Conservation (phyloP, 2,113 vertebrate genomes). For the Spizaetus ornatus region DNA sequence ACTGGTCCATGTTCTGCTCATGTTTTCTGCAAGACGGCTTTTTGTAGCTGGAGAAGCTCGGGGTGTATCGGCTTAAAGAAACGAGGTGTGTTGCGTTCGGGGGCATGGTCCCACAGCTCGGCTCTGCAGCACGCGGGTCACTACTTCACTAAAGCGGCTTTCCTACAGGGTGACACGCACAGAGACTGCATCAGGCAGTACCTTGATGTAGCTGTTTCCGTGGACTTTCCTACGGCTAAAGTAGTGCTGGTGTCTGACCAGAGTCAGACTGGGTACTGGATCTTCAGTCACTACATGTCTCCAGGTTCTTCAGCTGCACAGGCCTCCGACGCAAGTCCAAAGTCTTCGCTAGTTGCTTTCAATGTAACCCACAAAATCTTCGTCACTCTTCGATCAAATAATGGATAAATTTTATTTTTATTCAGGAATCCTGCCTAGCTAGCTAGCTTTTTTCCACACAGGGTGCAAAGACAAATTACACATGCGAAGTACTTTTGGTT, state of each 20-base stretch:
- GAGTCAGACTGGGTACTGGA: not conserved
- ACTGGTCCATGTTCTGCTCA: not conserved
- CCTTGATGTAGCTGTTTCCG: accelerated
- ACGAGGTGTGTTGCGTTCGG: not conserved
- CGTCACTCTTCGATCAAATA: not conserved
- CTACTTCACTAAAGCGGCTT: not conserved
- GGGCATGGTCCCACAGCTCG: accelerated
- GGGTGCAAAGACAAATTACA: not conserved
- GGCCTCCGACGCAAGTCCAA: not conserved
- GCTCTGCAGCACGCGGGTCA: not conserved
- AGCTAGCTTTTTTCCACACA: not conserved
- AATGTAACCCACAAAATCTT: not conserved
- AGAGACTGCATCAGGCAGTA: not conserved
- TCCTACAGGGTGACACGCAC: not conserved
- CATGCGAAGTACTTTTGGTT: accelerated
- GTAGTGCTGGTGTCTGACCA: not conserved
- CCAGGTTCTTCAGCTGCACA: not conserved
- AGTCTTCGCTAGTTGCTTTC: not conserved
- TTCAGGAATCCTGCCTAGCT: not conserved
- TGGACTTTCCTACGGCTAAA: not conserved
- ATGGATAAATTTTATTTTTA: not conserved
- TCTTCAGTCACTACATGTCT: not conserved
- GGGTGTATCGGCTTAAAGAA: not conserved
- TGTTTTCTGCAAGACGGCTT: not conserved
- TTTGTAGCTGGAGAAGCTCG: not conserved